phyloP scores from a whole-genome alignment of 2,113 vertebrate genomes.

The Corythaeola cristata region DNA sequence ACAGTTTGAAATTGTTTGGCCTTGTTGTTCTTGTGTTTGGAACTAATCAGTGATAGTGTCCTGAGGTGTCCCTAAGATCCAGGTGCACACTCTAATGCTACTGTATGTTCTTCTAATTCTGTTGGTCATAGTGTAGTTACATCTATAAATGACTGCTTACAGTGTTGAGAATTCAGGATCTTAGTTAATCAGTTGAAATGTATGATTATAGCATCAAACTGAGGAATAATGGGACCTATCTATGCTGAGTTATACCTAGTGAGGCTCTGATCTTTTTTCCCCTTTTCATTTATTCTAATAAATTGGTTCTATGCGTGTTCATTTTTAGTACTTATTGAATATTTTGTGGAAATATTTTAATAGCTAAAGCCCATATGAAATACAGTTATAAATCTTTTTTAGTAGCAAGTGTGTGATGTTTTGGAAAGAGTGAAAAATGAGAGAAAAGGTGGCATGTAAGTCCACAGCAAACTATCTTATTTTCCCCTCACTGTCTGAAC shows the following conservation, averaged over 20 bases:
- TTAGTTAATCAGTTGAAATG: neutral
- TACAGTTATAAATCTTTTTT: neutral
- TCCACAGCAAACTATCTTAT: neutral
- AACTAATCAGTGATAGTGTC: neutral
- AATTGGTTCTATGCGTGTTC: neutral
- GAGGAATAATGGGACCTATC: neutral
- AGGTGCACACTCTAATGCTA: neutral
- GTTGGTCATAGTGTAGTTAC: neutral
- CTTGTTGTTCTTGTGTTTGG: neutral
- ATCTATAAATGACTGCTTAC: neutral
- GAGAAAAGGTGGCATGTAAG: neutral
- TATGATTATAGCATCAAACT: neutral
- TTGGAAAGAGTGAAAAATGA: neutral
- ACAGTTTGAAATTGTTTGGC: neutral
- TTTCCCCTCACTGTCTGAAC: neutral
- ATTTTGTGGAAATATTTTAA: neutral
- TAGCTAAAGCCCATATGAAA: neutral
- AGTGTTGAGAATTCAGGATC: neutral
- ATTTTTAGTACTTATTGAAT: neutral
- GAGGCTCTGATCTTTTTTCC: neutral
- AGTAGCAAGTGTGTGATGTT: neutral
- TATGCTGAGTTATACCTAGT: neutral
- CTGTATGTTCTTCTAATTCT: neutral
- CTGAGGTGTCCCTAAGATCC: neutral
- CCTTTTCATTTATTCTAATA: neutral